These are phyloP conservation scores for Ictalurus punctatus DNA, from an alignment of 2,113 vertebrate species.

Conservation along the genomic window DNA sequence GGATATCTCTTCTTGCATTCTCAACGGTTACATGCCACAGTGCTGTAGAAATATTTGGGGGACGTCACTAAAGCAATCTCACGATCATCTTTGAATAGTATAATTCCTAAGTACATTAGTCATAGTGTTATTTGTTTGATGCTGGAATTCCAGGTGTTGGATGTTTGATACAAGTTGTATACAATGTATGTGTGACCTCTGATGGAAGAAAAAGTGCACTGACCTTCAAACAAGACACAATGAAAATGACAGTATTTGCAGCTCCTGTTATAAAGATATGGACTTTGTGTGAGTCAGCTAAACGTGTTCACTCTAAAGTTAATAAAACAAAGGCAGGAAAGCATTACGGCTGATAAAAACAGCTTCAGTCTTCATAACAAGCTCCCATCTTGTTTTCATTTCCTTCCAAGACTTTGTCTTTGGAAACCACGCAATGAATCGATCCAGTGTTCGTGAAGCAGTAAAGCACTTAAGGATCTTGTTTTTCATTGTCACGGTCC, in stretches of 20 bases:
- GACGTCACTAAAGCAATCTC: not conserved
- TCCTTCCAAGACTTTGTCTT: conserved; percentile 22
- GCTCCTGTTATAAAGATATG: not conserved
- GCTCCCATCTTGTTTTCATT: conserved; percentile 30
- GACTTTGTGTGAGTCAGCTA: not conserved
- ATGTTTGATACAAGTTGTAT: not conserved
- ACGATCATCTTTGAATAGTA: not conserved
- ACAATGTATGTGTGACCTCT: not conserved
- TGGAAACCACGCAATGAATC: conserved; percentile 17
- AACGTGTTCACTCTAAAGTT: conserved; percentile 8
- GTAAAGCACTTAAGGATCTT: conserved; percentile 16
- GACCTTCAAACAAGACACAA: conserved; percentile 1
- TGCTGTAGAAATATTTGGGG: no score
- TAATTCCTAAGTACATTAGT: not conserved
- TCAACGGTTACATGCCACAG: not conserved
- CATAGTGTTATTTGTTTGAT: not conserved
- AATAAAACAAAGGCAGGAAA: conserved; percentile 39
- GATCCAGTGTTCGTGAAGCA: conserved; percentile 16
- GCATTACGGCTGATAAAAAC: conserved; percentile 28
- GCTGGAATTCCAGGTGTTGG: not conserved
- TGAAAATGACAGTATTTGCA: not conserved
- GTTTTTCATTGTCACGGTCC: not conserved
- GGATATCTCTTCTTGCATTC: not conserved
- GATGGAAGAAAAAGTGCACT: not conserved
- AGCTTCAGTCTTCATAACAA: conserved; percentile 10